Percentiles rank a stretch among this genome's conserved stretches.
Evolutionary conservation across 1,140 invertebrate species (phyloP).

Genomic region (Drosophila lacertosa): DNA sequence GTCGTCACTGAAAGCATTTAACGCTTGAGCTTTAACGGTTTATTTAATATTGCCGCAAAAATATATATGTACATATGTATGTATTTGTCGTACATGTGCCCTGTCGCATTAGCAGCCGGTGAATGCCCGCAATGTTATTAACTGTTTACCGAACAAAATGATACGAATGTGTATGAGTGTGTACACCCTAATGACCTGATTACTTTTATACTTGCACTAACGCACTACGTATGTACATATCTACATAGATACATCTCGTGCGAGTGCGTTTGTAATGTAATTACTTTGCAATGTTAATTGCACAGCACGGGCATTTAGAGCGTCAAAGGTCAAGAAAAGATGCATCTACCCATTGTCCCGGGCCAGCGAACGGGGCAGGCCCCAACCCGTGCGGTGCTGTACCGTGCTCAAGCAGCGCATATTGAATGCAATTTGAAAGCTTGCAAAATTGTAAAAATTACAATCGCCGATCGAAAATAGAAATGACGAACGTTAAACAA

Average conservation of each 20-base stretch:
- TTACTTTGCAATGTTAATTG: constrained; percentile 32
- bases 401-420: not conserved
- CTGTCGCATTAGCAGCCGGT: constrained; percentile 38
- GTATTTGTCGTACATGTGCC: constrained; percentile 26
- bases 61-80: constrained; percentile 1
- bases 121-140: constrained; percentile 36
- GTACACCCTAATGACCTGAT: constrained; percentile 39
- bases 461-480: constrained; percentile 63
- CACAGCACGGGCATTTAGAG: constrained; percentile 7
- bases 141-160: constrained; percentile 22
- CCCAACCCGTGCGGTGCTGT: too few species aligned
- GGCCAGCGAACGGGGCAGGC: too few species aligned
- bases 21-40: constrained; percentile 48
- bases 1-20: constrained; percentile 42
- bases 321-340: constrained; percentile 41
- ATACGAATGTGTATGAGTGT: constrained; percentile 7
- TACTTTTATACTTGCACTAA: constrained; percentile 16
- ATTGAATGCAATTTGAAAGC: constrained; percentile 25
- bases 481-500: constrained; percentile 59
- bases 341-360: not conserved
- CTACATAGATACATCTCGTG: not conserved
- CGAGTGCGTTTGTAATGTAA: constrained; percentile 27
- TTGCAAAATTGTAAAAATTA: constrained; percentile 27
- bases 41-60: constrained; percentile 34
- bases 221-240: not conserved